These are phyloP conservation scores for Antrozous pallidus DNA, from an alignment of 2,797 vertebrate genomes.

Conservation along the genomic window DNA sequence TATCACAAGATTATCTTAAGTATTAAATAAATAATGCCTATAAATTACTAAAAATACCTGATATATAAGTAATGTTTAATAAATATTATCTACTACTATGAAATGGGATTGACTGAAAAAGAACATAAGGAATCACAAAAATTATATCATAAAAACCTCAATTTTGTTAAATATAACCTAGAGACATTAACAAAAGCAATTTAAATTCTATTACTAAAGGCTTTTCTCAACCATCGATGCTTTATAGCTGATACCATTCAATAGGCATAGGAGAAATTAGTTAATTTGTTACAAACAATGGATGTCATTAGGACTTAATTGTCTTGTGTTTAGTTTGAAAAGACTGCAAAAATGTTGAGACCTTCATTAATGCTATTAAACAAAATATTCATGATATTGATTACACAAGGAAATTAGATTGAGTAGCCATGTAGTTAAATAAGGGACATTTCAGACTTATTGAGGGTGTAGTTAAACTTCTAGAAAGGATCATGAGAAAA, in stretches of 20 bases:
- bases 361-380: not conserved
- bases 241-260: not conserved
- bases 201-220: constrained; percentile 31
- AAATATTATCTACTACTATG: constrained; percentile 23
- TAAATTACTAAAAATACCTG: constrained; percentile 10
- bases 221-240: not conserved
- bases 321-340: not conserved
- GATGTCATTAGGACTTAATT: not conserved
- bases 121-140: not conserved
- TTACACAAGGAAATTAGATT: constrained; percentile 2
- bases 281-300: not conserved
- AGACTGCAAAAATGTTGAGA: not conserved
- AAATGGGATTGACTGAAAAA: not conserved
- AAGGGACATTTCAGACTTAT: constrained; percentile 1
- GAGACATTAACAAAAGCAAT: not conserved
- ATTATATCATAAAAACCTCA: not conserved
- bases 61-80: not conserved
- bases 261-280: not conserved
- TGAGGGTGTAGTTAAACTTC: not conserved
- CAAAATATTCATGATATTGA: constrained; percentile 33
- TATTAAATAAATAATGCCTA: constrained; percentile 19
- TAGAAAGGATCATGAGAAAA: not conserved
- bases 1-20: not conserved
- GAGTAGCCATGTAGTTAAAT: not conserved
- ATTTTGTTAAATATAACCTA: constrained; percentile 13